phyloP scores from a whole-genome alignment of 64 coral and sea anemone species.

The Stylophora pistillata region DNA sequence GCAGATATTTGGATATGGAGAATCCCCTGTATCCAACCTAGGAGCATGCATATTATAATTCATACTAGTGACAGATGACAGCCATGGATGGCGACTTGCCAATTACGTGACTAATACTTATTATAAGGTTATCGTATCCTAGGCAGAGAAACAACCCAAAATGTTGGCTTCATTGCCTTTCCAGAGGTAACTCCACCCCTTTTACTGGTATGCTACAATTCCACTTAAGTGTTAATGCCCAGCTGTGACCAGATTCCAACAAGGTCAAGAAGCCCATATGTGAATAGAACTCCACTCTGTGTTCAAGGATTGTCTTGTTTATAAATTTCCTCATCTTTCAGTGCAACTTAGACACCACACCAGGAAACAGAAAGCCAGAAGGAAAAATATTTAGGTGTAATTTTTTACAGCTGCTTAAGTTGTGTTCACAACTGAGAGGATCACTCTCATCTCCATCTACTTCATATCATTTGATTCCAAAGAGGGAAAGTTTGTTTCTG shows the following conservation, averaged over 20 bases:
- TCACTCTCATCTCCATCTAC: too few relatives aligned
- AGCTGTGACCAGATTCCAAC: not conserved
- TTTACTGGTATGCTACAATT: constrained; percentile 16
- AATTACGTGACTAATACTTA: not conserved
- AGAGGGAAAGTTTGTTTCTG: too few relatives aligned
- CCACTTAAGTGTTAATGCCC: not conserved
- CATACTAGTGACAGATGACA: not conserved
- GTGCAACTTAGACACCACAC: too few relatives aligned
- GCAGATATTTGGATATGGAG: not conserved
- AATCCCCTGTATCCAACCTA: not conserved
- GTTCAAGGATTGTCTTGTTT: too few relatives aligned
- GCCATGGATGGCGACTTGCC: not conserved
- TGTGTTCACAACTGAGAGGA: too few relatives aligned
- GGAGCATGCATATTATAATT: not conserved
- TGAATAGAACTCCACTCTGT: too few relatives aligned
- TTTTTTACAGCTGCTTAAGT: too few relatives aligned
- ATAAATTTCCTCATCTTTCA: too few relatives aligned
- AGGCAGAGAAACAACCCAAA: not conserved
- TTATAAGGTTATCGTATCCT: not conserved
- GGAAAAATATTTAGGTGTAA: too few relatives aligned
- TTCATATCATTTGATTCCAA: too few relatives aligned
- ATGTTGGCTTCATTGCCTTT: constrained; percentile 1
- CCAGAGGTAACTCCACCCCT: constrained; percentile 6
- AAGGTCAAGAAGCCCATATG: not conserved
- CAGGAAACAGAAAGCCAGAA: too few relatives aligned